These are phyloP conservation scores for Iphiclides podalirius DNA, from an alignment of 2,888 invertebrate genomes.

Conservation along the genomic window DNA sequence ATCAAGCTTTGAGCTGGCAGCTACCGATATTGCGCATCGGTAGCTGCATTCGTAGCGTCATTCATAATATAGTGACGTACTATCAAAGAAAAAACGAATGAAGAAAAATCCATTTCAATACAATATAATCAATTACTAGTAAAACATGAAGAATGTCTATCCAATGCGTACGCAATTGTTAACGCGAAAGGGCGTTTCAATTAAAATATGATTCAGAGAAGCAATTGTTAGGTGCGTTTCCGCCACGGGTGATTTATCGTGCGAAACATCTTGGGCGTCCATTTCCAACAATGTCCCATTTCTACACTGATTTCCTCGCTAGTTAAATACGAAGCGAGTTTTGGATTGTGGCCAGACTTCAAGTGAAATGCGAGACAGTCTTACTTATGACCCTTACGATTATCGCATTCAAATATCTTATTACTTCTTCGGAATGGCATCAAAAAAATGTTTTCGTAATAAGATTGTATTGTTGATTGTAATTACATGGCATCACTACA, in stretches of 20 bases:
- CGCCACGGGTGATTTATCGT: constrained; percentile 35
- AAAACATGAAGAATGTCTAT: no score
- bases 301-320: constrained; percentile 51
- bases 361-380: constrained; percentile 5
- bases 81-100: no score
- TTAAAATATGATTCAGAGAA: constrained; percentile 46
- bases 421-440: no score
- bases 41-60: no score
- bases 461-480: no score
- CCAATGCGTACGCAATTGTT: constrained; percentile 31
- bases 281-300: constrained; percentile 47
- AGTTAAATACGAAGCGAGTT: neutral
- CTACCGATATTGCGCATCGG: no score
- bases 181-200: constrained; percentile 43
- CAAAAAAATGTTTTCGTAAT: no score
- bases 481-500: no score
- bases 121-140: no score
- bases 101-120: no score
- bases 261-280: constrained; percentile 23
- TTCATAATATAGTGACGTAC: no score
- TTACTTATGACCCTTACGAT: constrained; percentile 4
- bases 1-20: no score
- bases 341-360: constrained; percentile 12
- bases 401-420: neutral
- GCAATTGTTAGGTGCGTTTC: constrained; percentile 42